These are phyloP conservation scores for Micoletzkya japonica DNA, from an alignment of 2,888 invertebrate species.

Conservation along the genomic window DNA sequence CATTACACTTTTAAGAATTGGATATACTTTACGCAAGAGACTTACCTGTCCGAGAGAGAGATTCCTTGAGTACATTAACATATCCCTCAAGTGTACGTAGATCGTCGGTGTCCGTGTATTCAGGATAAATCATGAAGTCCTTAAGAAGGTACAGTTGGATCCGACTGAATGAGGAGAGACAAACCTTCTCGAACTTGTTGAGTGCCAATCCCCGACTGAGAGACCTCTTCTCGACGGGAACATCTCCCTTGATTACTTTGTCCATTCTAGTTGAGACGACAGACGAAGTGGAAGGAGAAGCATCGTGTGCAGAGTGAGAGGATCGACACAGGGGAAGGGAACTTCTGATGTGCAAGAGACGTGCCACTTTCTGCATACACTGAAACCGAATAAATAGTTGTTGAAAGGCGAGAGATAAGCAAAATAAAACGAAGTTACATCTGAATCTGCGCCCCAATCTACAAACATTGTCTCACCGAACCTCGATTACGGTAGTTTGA, in stretches of 20 bases:
- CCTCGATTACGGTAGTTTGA: too few relatives aligned
- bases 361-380: too few relatives aligned
- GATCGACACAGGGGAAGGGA: too few relatives aligned
- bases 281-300: slow-evolving; percentile 10
- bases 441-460: too few relatives aligned
- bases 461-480: too few relatives aligned
- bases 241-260: slow-evolving; percentile 9
- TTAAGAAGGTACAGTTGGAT: too few relatives aligned
- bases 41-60: slow-evolving; percentile 12
- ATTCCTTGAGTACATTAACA: slow-evolving; percentile 34
- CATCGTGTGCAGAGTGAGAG: background rate
- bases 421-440: too few relatives aligned
- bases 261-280: slow-evolving; percentile 27
- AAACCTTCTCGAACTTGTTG: slow-evolving; percentile 61
- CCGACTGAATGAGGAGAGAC: background rate
- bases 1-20: too few relatives aligned
- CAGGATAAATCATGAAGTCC: slow-evolving; percentile 64
- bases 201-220: slow-evolving; percentile 56
- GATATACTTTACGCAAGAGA: background rate
- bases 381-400: too few relatives aligned
- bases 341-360: too few relatives aligned
- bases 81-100: slow-evolving; percentile 54
- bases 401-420: too few relatives aligned
- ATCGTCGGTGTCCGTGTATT: slow-evolving; percentile 59
- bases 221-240: slow-evolving; percentile 56